A percentile compares a stretch with the other conserved stretches of the same genome.
These are phyloP conservation scores for Ceratina calcarata DNA, from an alignment of 1,140 invertebrate species.

Conservation along the genomic window DNA sequence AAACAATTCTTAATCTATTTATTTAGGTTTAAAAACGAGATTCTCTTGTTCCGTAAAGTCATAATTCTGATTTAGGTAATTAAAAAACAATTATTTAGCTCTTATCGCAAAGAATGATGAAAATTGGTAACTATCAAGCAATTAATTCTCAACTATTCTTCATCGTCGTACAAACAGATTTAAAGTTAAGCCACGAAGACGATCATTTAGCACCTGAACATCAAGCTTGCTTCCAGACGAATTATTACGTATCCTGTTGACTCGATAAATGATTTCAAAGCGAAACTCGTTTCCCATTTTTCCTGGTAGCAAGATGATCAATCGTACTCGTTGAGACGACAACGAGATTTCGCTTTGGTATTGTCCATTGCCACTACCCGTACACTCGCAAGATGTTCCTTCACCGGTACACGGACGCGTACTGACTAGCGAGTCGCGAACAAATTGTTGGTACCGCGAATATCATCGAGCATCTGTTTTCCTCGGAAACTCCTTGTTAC, in stretches of 20 bases:
- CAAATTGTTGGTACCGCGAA: constrained; percentile 26
- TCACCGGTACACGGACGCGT: constrained; percentile 19
- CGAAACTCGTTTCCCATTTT: not conserved
- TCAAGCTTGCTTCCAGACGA: not conserved
- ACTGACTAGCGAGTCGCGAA: constrained; percentile 14
- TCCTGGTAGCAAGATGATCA: not conserved
- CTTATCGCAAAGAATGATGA: no score
- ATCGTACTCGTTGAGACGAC: not conserved
- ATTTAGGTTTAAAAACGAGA: no score
- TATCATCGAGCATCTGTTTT: constrained; percentile 32
- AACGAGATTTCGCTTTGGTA: not conserved
- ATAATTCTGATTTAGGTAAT: no score
- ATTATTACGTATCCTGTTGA: not conserved
- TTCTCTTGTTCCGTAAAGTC: no score
- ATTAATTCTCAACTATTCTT: not conserved
- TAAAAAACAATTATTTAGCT: no score
- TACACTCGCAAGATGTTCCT: not conserved
- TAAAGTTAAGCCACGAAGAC: not conserved
- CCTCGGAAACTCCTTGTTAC: constrained; percentile 20
- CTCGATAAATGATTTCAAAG: not conserved
- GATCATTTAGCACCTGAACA: not conserved
- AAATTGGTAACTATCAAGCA: no score
- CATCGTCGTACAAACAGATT: not conserved
- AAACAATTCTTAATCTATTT: no score
- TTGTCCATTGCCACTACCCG: not conserved